Percentiles rank a stretch among this genome's conserved stretches.
These are phyloP conservation scores for Anthrax anthrax DNA, from an alignment of 2,888 invertebrate genomes.

Conservation along the genomic window DNA sequence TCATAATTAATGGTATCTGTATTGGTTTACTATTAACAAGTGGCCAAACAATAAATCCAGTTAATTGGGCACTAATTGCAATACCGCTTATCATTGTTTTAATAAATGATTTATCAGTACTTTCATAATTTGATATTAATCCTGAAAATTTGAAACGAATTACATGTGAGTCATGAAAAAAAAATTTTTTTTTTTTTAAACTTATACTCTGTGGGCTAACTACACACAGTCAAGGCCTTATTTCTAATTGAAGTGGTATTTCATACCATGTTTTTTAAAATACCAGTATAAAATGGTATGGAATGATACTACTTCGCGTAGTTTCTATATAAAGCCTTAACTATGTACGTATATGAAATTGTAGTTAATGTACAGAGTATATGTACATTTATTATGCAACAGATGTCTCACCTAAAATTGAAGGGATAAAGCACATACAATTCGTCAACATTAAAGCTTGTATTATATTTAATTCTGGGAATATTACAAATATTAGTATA, in stretches of 20 bases:
- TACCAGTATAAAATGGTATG: too few species aligned
- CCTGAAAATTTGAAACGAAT: constrained; percentile 15
- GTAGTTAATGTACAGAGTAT: too few species aligned
- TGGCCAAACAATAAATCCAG: constrained; percentile 56
- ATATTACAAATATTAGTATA: constrained; percentile 54
- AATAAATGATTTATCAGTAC: constrained; percentile 20
- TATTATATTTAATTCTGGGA: constrained; percentile 68
- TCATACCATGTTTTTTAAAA: too few species aligned
- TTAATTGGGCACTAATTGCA: constrained; percentile 48
- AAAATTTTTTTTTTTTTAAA: too few species aligned
- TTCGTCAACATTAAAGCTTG: constrained; percentile 75
- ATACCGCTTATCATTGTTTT: constrained; percentile 23
- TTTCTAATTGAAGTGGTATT: too few species aligned
- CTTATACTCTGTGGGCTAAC: too few species aligned
- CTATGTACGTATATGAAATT: constrained; percentile 21
- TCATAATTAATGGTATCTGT: constrained; percentile 45
- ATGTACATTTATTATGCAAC: too few species aligned
- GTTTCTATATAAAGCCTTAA: too few species aligned
- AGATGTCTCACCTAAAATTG: constrained; percentile 56
- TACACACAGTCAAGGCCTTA: too few species aligned
- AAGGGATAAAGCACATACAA: constrained; percentile 69
- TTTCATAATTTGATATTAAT: constrained; percentile 20
- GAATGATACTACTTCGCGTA: too few species aligned
- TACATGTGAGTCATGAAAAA: too few species aligned
- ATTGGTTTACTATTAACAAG: constrained; percentile 36